Conservation (phyloP, 2,113 vertebrate species). For the Eleginops maclovinus region DNA sequence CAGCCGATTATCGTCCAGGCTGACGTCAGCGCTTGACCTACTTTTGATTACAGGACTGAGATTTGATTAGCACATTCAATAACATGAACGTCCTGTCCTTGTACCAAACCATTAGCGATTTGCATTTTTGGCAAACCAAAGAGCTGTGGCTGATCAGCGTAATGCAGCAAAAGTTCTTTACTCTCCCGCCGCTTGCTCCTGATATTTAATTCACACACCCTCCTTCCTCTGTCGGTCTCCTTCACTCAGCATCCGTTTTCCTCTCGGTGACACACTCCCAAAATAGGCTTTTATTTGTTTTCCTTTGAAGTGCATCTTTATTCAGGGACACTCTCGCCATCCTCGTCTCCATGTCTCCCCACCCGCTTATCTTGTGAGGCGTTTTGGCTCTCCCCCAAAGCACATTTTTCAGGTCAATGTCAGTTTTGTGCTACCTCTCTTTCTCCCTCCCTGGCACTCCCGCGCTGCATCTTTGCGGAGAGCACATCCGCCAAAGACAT, state of each 20-base stretch:
- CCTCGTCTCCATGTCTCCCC: background rate
- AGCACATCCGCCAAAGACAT: conserved; percentile 49
- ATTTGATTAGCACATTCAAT: background rate
- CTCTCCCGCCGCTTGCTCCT: background rate
- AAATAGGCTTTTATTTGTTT: conserved; percentile 31
- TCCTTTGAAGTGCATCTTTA: conserved; percentile 29
- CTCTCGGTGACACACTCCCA: conserved; percentile 35
- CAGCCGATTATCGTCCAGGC: conserved; percentile 37
- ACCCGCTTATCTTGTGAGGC: background rate
- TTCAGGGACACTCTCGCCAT: conserved; percentile 18
- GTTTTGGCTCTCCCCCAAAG: conserved; percentile 22
- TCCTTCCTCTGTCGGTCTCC: background rate
- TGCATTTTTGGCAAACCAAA: background rate
- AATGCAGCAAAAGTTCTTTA: conserved; percentile 29
- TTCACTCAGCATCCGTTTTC: background rate
- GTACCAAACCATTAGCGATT: background rate
- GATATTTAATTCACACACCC: conserved; percentile 7
- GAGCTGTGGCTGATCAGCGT: background rate
- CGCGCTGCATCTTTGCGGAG: conserved; percentile 12
- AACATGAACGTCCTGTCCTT: background rate
- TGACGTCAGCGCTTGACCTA: conserved; percentile 63
- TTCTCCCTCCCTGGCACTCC: background rate
- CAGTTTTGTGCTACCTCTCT: conserved; percentile 27
- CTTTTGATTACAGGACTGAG: conserved; percentile 37
- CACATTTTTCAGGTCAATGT: conserved; percentile 50